Evolutionary conservation across 2,113 vertebrate genomes (phyloP).

Genomic region (Spilogale gracilis): DNA sequence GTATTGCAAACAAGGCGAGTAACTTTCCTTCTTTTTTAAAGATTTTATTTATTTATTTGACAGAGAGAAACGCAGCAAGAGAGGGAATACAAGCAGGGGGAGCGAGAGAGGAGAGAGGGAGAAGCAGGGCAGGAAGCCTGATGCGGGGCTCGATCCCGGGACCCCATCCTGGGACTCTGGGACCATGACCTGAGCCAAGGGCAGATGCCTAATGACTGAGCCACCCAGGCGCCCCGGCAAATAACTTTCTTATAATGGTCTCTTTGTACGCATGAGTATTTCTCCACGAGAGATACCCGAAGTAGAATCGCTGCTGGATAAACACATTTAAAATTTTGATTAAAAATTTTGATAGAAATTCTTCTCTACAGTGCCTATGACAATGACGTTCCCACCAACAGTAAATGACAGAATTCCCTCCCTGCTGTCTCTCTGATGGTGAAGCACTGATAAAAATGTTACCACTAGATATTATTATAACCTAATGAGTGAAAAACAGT

Average conservation of each 20-base stretch:
- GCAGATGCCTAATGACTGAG: too few relatives aligned
- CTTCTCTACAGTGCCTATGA: neutral
- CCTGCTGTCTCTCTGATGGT: neutral
- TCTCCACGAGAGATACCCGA: neutral
- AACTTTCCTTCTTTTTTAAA: neutral
- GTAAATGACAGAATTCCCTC: neutral
- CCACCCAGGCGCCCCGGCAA: too few relatives aligned
- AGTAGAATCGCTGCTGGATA: neutral
- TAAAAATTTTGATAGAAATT: neutral
- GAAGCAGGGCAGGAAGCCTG: too few relatives aligned
- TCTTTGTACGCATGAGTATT: neutral
- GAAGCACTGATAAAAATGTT: neutral
- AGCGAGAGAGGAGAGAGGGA: too few relatives aligned
- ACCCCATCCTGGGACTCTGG: too few relatives aligned
- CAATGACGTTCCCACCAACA: neutral
- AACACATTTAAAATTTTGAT: neutral
- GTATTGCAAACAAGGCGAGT: neutral
- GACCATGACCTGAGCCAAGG: too few relatives aligned
- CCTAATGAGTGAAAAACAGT: neutral
- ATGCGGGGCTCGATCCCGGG: too few relatives aligned
- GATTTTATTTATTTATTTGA: too few relatives aligned
- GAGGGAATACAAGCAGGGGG: too few relatives aligned
- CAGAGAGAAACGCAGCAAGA: too few relatives aligned
- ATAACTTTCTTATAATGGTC: neutral
- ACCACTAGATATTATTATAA: neutral